These are phyloP conservation scores for Pavo muticus DNA, from an alignment of 2,113 vertebrate genomes.

Conservation along the genomic window DNA sequence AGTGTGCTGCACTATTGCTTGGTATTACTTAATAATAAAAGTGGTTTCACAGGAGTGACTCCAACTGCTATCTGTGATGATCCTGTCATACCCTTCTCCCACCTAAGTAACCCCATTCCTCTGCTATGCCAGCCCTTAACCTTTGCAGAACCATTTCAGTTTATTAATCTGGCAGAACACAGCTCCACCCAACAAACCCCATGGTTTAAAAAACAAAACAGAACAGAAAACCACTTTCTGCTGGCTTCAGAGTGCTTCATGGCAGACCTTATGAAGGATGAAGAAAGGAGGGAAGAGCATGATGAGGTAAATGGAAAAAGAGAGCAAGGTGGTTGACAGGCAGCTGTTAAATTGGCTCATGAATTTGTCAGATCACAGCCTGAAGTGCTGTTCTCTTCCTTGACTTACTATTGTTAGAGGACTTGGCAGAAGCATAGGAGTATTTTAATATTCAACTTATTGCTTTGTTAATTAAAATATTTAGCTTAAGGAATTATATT, in stretches of 20 bases:
- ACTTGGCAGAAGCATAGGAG: constrained; percentile 18
- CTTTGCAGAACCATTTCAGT: background rate
- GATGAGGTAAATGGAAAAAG: background rate
- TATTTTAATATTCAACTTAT: constrained; percentile 19
- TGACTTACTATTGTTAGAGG: constrained; percentile 34
- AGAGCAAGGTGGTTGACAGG: background rate
- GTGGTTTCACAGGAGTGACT: background rate
- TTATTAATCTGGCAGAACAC: background rate
- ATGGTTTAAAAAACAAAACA: background rate
- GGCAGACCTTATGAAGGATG: background rate
- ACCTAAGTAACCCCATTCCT: background rate
- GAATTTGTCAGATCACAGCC: background rate
- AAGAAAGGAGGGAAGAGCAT: background rate
- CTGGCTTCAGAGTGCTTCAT: background rate
- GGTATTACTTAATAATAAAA: constrained; percentile 11
- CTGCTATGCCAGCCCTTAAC: background rate
- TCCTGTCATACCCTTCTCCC: background rate
- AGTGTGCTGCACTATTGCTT: constrained; percentile 4
- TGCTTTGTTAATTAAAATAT: constrained; percentile 38
- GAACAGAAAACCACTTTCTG: background rate
- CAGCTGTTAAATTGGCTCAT: constrained; percentile 1
- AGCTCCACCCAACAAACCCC: background rate
- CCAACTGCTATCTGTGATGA: background rate
- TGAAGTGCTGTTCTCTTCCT: background rate
- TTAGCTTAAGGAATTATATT: constrained; percentile 14